phyloP scores from a whole-genome alignment of 1,140 invertebrate species.

The Scaptomyza pallida region DNA sequence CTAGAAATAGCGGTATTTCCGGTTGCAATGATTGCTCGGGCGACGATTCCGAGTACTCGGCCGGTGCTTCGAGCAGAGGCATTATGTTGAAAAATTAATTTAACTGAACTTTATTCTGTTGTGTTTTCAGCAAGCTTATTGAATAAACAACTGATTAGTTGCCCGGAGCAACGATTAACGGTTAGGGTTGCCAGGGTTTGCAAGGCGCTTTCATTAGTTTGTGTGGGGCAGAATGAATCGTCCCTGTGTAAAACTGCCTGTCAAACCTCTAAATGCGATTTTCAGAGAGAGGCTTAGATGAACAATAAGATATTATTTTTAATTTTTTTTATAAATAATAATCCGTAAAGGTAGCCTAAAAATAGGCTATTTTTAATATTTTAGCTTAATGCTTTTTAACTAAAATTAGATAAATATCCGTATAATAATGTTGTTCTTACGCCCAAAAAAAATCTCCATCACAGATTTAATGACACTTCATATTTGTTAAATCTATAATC shows the following conservation, averaged over 20 bases:
- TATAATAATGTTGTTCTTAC: background rate
- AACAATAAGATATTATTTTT: too few species aligned
- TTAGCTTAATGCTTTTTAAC: background rate
- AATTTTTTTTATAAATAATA: background rate
- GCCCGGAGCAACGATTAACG: slow-evolving; percentile 10
- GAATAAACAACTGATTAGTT: slow-evolving; percentile 51
- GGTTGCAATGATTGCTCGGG: slow-evolving; percentile 71
- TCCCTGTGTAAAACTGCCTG: background rate
- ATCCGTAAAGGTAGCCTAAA: background rate
- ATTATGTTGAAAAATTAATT: slow-evolving; percentile 28
- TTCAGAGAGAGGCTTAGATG: too few species aligned
- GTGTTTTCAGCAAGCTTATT: slow-evolving; percentile 44
- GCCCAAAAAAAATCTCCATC: background rate
- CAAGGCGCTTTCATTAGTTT: background rate
- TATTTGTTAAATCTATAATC: background rate
- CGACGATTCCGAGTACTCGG: slow-evolving; percentile 67
- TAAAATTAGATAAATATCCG: background rate
- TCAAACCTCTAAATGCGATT: too few species aligned
- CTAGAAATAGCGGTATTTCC: slow-evolving; percentile 59
- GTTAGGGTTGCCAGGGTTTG: slow-evolving; percentile 17
- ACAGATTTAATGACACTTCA: background rate
- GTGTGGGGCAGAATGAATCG: background rate
- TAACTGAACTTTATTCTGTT: background rate
- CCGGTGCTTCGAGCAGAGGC: slow-evolving; percentile 73
- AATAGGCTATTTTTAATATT: background rate